phyloP scores from a whole-genome alignment of 2,888 invertebrate species.

The Luperina testacea region DNA sequence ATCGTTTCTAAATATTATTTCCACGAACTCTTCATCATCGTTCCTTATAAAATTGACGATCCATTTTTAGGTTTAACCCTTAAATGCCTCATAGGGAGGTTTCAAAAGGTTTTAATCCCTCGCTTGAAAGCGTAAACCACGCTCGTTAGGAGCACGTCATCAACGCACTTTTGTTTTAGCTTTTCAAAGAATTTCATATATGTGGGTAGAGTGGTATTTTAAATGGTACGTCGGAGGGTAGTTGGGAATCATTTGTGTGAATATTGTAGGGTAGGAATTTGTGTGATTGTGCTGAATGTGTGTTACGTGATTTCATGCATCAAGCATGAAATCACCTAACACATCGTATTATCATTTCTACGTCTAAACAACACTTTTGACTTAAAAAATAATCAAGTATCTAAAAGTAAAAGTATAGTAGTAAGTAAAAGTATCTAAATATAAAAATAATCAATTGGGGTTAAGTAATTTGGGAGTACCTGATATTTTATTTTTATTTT shows the following conservation, averaged over 20 bases:
- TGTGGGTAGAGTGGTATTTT: constrained; percentile 38
- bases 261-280: constrained; percentile 6
- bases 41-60: constrained; percentile 38
- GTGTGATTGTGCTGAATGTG: constrained; percentile 2
- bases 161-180: constrained; percentile 62
- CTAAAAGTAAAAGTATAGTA: too few species aligned
- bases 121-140: constrained; percentile 36
- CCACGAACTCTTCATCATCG: not conserved
- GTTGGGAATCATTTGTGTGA: constrained; percentile 9
- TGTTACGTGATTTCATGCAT: constrained; percentile 2
- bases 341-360: too few species aligned
- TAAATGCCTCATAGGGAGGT: constrained; percentile 38
- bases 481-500: too few species aligned
- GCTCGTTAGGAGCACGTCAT: constrained; percentile 61
- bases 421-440: too few species aligned
- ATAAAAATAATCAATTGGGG: too few species aligned
- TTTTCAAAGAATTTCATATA: constrained; percentile 43
- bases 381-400: too few species aligned
- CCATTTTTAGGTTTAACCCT: constrained; percentile 37
- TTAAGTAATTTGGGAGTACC: too few species aligned
- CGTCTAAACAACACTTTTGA: not conserved
- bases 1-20: constrained; percentile 8
- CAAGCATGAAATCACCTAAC: too few species aligned
- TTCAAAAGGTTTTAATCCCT: constrained; percentile 52
- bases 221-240: constrained; percentile 3